Percentiles rank a stretch among this genome's conserved stretches.
phyloP scores from a whole-genome alignment of 2,113 vertebrate species.

The Vireo altiloquus region DNA sequence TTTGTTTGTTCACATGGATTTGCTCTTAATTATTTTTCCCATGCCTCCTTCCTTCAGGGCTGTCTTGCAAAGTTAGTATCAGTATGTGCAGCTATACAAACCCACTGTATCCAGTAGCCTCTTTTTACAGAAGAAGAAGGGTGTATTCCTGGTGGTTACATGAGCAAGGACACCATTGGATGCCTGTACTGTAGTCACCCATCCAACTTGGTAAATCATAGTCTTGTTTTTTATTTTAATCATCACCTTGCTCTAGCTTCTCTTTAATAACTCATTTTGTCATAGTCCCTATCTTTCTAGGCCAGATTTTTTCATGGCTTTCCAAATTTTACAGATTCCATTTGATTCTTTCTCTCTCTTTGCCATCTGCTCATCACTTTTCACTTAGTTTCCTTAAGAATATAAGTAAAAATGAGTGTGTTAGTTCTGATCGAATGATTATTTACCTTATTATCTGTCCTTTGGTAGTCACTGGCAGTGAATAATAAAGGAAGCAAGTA shows the following conservation, averaged over 20 bases:
- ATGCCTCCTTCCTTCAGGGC: not conserved
- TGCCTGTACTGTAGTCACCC: not conserved
- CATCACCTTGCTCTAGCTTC: not conserved
- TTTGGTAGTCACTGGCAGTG: fast-evolving
- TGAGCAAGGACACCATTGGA: not conserved
- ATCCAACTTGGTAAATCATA: not conserved
- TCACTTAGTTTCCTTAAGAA: not conserved
- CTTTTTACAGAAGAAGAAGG: not conserved
- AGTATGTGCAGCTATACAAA: not conserved
- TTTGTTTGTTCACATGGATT: not conserved
- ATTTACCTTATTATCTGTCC: not conserved
- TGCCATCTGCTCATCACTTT: not conserved
- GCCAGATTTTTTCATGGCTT: not conserved
- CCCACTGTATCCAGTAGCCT: fast-evolving
- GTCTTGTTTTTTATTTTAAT: not conserved
- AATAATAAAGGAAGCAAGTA: not conserved
- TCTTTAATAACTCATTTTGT: not conserved
- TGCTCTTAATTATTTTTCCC: not conserved
- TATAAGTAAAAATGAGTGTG: not conserved
- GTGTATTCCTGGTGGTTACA: not conserved
- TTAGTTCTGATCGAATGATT: not conserved
- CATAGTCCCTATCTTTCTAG: not conserved
- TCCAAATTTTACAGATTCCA: not conserved
- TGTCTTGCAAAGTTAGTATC: not conserved
- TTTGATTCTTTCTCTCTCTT: not conserved